A percentile compares a stretch with the other conserved stretches of the same genome.
These are phyloP conservation scores for Sturnus vulgaris DNA, from an alignment of 2,113 vertebrate genomes.

Conservation along the genomic window DNA sequence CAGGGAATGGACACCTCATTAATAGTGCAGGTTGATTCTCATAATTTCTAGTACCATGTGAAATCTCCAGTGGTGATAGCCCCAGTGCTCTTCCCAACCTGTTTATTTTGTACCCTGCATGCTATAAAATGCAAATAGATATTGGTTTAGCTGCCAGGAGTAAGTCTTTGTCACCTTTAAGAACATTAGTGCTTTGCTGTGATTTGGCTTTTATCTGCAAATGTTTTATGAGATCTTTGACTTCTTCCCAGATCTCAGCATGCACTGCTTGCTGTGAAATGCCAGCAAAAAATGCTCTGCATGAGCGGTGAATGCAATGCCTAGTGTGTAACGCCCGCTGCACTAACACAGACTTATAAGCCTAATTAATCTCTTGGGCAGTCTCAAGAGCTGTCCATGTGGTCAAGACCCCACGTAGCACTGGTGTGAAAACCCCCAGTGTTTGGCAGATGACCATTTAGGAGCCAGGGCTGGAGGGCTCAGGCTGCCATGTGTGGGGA, in stretches of 20 bases:
- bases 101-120: background rate
- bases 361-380: background rate
- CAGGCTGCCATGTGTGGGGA: background rate
- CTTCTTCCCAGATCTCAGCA: background rate
- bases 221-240: background rate
- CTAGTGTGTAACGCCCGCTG: rapidly evolving
- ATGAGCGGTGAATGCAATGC: background rate
- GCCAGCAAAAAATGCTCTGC: background rate
- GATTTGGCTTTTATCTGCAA: conserved; percentile 1
- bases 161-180: background rate
- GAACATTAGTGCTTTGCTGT: background rate
- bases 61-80: background rate
- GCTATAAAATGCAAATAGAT: background rate
- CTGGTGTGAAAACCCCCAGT: background rate
- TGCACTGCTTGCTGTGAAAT: background rate
- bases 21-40: background rate
- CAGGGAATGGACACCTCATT: background rate
- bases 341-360: background rate
- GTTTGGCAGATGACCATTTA: background rate
- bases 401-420: background rate
- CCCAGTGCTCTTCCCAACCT: background rate
- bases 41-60: background rate
- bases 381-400: background rate
- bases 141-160: background rate
- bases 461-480: background rate